Base-by-base conservation (phyloP, 37 sponge, comb jelly and placozoan genomes). In the Trichoplax adhaerens region DNA sequence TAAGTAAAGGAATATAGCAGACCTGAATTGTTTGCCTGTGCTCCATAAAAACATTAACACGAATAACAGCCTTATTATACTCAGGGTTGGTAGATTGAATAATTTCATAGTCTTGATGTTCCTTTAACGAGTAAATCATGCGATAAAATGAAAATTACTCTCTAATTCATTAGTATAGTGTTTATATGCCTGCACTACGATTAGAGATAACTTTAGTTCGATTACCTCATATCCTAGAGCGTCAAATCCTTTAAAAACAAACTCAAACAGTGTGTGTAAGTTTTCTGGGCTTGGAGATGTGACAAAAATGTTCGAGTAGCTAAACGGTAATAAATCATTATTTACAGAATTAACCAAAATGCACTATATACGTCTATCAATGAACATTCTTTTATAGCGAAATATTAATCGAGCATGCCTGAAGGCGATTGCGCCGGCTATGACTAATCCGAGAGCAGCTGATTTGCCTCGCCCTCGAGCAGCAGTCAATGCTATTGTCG, bases 201-300 rank as follows among this genome's bases (percentile, higher is more conserved):
- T 29, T 29, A 29, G 29, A 29, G 29, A 29, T 29, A 29, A 29
- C 29, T 29, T 29, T 29, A 29, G 29, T 29, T n/a, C 8, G 62
- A 8, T 60, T 50, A 71, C 91, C 68, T 58, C 54, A 52, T 83
- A 91, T 50, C 78, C 76, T 55, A 95, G 70, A 0, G 83, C 80
- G 76, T 95, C 98, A 70, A 95, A 85, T 3, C 98, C 98, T 71
- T 79, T 85, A 53, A 95, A 81, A 0, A 95, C 71, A 77, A 95
- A 95, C 81, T 95, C 87, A 81, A 95, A 95, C 60, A 91, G 62
- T 55, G 98, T 95, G 54, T 83, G 77, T 54, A 95, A 76, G 65
- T 95, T 95, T 59, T 95, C 98, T 51, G 98, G 98, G 65, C 77
- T 74, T 1, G 98, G 98, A 50, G 91, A 87, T 1, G 92, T 91